phyloP scores from a whole-genome alignment of 2,888 invertebrate genomes.

The Caenorhabditis drosophilae region DNA sequence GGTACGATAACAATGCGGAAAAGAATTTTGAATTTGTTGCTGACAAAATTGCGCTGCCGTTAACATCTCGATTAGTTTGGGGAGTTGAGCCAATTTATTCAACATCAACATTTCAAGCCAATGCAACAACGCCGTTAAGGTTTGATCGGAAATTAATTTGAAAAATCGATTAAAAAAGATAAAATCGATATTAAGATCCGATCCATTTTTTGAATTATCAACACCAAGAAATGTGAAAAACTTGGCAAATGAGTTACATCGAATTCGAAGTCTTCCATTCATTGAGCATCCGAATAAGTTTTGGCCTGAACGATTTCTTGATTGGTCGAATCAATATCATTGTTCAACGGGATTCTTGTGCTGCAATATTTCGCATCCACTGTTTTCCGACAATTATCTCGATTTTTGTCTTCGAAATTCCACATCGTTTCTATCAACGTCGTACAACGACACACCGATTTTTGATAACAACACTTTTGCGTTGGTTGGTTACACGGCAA shows the following conservation, averaged over 20 bases:
- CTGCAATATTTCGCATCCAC: constrained; percentile 41
- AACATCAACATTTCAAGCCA: constrained; percentile 50
- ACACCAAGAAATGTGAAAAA: constrained; percentile 22
- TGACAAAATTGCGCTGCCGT: constrained; percentile 60
- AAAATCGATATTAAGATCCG: constrained; percentile 40
- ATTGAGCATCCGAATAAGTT: constrained; percentile 54
- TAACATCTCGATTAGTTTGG: constrained; percentile 61
- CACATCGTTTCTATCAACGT: constrained; percentile 58
- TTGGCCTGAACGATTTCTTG: constrained; percentile 66
- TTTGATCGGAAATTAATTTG: constrained; percentile 1
- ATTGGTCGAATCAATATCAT: constrained; percentile 50
- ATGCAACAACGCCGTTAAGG: constrained; percentile 38
- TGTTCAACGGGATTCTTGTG: constrained; percentile 44
- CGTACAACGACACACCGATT: constrained; percentile 67
- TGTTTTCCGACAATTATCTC: constrained; percentile 44
- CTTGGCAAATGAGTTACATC: constrained; percentile 26
- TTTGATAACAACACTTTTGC: constrained; percentile 64
- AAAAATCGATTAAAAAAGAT: not conserved
- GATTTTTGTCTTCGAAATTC: constrained; percentile 58
- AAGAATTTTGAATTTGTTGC: constrained; percentile 52
- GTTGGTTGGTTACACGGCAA: constrained; percentile 62
- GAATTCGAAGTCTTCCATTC: constrained; percentile 53
- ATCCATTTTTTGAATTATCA: constrained; percentile 24
- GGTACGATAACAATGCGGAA: constrained; percentile 67
- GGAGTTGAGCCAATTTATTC: constrained; percentile 52